Conservation (phyloP, 2,797 vertebrate genomes). For the Diglossa cyanea region DNA sequence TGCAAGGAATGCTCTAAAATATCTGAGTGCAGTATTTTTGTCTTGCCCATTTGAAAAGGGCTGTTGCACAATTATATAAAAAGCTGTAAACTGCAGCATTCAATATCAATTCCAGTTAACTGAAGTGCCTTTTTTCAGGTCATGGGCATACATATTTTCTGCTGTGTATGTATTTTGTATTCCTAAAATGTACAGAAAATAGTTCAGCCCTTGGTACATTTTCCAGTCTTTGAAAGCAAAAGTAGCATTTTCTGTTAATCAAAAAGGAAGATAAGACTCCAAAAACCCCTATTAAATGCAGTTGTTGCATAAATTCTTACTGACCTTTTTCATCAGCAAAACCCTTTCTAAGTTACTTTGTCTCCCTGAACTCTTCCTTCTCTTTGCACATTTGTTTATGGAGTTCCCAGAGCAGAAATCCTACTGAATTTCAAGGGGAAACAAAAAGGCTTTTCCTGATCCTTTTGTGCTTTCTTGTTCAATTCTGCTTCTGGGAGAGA, state of each 20-base stretch:
- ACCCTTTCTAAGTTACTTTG: not conserved
- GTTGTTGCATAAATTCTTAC: not conserved
- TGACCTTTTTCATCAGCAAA: not conserved
- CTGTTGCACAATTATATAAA: not conserved
- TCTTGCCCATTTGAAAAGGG: not conserved
- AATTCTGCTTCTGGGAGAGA: not conserved
- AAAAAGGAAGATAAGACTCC: not conserved
- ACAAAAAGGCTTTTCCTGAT: not conserved
- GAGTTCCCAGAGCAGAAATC: not conserved
- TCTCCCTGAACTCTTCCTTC: not conserved
- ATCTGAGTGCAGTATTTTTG: accelerated
- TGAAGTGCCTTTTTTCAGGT: not conserved
- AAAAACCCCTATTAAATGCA: not conserved
- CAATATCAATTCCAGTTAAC: not conserved
- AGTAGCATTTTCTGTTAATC: not conserved
- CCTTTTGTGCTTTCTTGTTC: not conserved
- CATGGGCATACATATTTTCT: not conserved
- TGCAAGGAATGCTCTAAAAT: not conserved
- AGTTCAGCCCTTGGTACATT: not conserved
- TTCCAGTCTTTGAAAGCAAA: not conserved
- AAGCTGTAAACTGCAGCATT: not conserved
- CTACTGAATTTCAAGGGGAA: not conserved
- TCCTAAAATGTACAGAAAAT: not conserved
- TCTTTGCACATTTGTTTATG: not conserved
- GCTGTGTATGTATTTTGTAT: not conserved